Conservation (phyloP, 2,888 invertebrate species). For the Stenichneumon culpator region DNA sequence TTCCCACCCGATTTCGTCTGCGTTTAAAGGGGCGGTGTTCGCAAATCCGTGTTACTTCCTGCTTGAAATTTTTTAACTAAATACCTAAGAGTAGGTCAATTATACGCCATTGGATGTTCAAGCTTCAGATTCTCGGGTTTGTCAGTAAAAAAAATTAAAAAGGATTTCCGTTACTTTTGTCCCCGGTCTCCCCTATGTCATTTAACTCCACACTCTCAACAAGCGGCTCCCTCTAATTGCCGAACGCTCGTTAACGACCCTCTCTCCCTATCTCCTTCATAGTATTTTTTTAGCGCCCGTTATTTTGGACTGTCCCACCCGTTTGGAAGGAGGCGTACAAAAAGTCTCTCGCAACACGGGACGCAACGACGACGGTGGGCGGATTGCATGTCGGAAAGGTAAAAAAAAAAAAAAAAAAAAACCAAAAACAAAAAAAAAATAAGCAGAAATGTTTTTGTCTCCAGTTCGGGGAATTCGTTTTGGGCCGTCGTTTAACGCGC, state of each 20-base stretch:
- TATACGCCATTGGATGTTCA: too few relatives aligned
- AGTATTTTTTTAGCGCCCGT: not conserved
- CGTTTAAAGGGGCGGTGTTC: too few relatives aligned
- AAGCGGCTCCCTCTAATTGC: conserved; percentile 35
- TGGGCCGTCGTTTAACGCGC: not conserved
- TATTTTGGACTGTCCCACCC: not conserved
- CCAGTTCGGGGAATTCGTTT: conserved; percentile 11
- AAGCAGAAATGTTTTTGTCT: not conserved
- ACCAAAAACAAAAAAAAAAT: not conserved
- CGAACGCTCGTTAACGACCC: conserved; percentile 42
- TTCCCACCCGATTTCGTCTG: too few relatives aligned
- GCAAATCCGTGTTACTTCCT: too few relatives aligned
- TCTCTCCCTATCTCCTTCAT: not conserved
- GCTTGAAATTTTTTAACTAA: too few relatives aligned
- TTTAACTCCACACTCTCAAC: conserved; percentile 39
- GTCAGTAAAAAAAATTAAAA: too few relatives aligned
- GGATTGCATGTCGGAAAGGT: not conserved
- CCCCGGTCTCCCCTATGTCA: too few relatives aligned
- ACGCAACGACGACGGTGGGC: conserved; percentile 17
- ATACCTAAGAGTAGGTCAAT: too few relatives aligned
- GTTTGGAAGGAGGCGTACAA: not conserved
- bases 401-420: not conserved
- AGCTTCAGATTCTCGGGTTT: too few relatives aligned
- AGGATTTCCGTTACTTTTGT: too few relatives aligned
- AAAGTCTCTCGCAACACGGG: conserved; percentile 13